phyloP scores from a whole-genome alignment of 2,113 vertebrate species.

The Stegastes partitus region DNA sequence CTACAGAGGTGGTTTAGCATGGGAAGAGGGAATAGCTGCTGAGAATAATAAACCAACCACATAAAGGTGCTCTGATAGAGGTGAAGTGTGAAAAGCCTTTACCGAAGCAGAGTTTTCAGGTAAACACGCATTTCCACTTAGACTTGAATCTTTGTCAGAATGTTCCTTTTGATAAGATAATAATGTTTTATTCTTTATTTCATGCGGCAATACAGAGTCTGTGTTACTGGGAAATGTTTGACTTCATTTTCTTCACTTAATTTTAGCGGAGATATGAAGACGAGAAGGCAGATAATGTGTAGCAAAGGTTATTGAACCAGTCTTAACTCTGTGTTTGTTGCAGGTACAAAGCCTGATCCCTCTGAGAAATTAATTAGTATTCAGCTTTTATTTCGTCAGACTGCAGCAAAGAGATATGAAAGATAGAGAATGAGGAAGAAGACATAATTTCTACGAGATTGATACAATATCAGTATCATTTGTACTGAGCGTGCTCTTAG shows the following conservation, averaged over 20 bases:
- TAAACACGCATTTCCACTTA: background rate
- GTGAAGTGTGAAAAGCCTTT: slow-evolving; percentile 10
- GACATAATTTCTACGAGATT: slow-evolving; percentile 28
- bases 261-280: slow-evolving; percentile 37
- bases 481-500: slow-evolving; percentile 8
- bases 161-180: slow-evolving; percentile 33
- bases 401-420: slow-evolving; percentile 51
- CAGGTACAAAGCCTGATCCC: slow-evolving; percentile 43
- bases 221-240: slow-evolving; percentile 20
- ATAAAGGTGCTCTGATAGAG: slow-evolving; percentile 38
- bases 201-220: background rate
- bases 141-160: slow-evolving; percentile 19
- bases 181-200: slow-evolving; percentile 19
- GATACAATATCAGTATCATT: slow-evolving; percentile 25
- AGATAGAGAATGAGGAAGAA: slow-evolving; percentile 15
- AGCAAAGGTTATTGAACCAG: slow-evolving; percentile 52
- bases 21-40: background rate
- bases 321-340: slow-evolving; percentile 28
- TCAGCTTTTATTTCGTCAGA: slow-evolving; percentile 59
- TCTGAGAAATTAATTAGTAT: slow-evolving; percentile 59
- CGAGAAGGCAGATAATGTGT: slow-evolving; percentile 22
- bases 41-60: slow-evolving; percentile 31
- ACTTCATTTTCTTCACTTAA: slow-evolving; percentile 20
- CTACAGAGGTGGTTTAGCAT: slow-evolving; percentile 27
- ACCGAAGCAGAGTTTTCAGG: slow-evolving; percentile 1